phyloP scores from a whole-genome alignment of 2,113 vertebrate genomes.

The Galemys pyrenaicus region DNA sequence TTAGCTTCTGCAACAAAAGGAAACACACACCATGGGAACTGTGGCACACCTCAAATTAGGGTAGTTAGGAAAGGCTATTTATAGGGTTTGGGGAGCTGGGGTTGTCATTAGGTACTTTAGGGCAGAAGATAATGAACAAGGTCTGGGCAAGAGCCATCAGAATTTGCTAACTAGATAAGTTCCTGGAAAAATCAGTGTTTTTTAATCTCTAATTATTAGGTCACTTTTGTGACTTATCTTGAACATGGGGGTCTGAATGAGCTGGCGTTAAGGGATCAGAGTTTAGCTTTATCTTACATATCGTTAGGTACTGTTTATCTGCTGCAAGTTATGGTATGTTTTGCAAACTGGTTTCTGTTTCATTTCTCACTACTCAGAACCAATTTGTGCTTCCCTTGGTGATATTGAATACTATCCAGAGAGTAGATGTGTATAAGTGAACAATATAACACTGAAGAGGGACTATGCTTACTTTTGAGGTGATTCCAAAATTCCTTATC shows the following conservation, averaged over 20 bases:
- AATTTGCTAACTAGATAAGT: background rate
- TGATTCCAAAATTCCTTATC: background rate
- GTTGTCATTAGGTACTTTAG: background rate
- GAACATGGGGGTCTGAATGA: background rate
- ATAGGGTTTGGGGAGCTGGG: background rate
- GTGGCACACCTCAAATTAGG: background rate
- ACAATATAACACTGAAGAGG: background rate
- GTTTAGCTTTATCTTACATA: background rate
- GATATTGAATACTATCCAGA: background rate
- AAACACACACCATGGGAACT: no score
- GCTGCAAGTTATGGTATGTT: slow-evolving; percentile 6
- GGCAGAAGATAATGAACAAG: background rate
- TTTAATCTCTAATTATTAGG: background rate
- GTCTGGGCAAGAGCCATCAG: background rate
- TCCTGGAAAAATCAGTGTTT: background rate
- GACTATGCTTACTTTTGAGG: background rate
- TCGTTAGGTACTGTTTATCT: background rate
- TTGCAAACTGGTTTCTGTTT: slow-evolving; percentile 47
- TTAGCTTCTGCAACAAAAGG: background rate
- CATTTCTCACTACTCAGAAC: slow-evolving; percentile 35
- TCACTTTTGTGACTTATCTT: slow-evolving; percentile 9
- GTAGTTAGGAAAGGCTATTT: background rate
- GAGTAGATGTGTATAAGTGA: background rate
- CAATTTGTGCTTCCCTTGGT: background rate
- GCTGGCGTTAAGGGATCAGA: background rate